Evolutionary conservation across 53 echinoderm and acorn worm genomes (phyloP), one percentile per base, ranked within the genome.

Genomic region (Astropecten irregularis): DNA sequence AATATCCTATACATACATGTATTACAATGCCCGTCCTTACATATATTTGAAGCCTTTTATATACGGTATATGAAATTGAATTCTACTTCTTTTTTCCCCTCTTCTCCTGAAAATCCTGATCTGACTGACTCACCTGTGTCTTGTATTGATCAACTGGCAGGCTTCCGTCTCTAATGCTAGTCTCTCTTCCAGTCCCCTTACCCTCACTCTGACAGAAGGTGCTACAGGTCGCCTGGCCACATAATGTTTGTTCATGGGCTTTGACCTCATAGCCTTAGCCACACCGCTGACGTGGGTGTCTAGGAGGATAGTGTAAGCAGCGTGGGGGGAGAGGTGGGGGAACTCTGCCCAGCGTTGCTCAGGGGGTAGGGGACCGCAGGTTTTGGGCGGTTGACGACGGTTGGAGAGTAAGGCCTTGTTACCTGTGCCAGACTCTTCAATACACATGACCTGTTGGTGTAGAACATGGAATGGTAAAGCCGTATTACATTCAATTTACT

Each of bases 61-160:
- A n/a, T n/a, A n/a, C n/a, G n/a, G n/a, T n/a, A n/a, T n/a, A n/a
- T n/a, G n/a, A n/a, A n/a, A n/a, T n/a, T n/a, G n/a, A n/a, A n/a
- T n/a, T n/a, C n/a, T n/a, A n/a, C n/a, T n/a, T n/a, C n/a, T n/a
- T n/a, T n/a, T n/a, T n/a, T n/a, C n/a, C n/a, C n/a, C n/a, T n/a
- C n/a, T n/a, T n/a, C n/a, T n/a, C n/a, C n/a, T n/a, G n/a, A n/a
- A n/a, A n/a, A n/a, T n/a, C n/a, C n/a, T n/a, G n/a, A n/a, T n/a
- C n/a, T n/a, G n/a, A n/a, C n/a, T n/a, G 14, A 84, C 83, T 32
- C 58, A 95, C 95, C 91, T 90, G 86, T 93, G 91, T 73, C 90
- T 88, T 19, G 76, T 40, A 34, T 95, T 69, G 44, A 93, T 84
- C 72, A 92, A 47, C 10, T 88, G 70, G 77, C 95, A 95, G 2